Conservation (phyloP, 2,113 vertebrate species). For the Gracilinanus agilis region DNA sequence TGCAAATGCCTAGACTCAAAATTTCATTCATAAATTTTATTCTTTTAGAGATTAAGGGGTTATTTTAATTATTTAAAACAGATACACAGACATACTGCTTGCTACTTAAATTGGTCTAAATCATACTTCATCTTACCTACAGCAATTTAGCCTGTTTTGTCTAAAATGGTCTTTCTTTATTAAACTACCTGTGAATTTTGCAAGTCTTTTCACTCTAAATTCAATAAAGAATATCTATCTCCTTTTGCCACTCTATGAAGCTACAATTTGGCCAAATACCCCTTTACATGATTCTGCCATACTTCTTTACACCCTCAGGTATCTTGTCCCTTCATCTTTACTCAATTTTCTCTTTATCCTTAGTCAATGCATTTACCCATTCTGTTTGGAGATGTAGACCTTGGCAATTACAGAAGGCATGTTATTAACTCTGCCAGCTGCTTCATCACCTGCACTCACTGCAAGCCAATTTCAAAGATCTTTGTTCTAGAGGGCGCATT, state of each 20-base stretch:
- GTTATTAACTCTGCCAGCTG: conserved; percentile 81
- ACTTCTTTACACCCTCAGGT: conserved; percentile 10
- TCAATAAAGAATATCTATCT: neutral
- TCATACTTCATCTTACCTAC: conserved; percentile 46
- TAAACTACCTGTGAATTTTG: conserved; percentile 25
- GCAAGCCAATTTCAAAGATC: conserved; percentile 79
- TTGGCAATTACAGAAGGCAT: conserved; percentile 77
- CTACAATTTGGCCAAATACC: neutral
- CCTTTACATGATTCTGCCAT: conserved; percentile 4
- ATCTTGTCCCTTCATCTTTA: conserved; percentile 21
- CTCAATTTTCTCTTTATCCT: conserved; percentile 71
- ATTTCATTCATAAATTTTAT: no score
- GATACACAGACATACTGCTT: conserved; percentile 39
- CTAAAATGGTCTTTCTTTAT: conserved; percentile 22
- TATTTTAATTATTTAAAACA: conserved; percentile 20
- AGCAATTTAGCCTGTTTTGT: conserved; percentile 32
- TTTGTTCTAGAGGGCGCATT: conserved; percentile 75
- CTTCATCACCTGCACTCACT: conserved; percentile 78
- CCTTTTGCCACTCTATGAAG: neutral
- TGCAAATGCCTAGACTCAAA: conserved; percentile 43
- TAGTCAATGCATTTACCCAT: conserved; percentile 70
- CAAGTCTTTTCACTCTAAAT: neutral
- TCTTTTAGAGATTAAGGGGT: neutral
- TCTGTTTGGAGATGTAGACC: conserved; percentile 69
- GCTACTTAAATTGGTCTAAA: conserved; percentile 57